These are phyloP conservation scores for Leptopilina clavipes DNA, from an alignment of 1,140 invertebrate genomes.

Conservation along the genomic window DNA sequence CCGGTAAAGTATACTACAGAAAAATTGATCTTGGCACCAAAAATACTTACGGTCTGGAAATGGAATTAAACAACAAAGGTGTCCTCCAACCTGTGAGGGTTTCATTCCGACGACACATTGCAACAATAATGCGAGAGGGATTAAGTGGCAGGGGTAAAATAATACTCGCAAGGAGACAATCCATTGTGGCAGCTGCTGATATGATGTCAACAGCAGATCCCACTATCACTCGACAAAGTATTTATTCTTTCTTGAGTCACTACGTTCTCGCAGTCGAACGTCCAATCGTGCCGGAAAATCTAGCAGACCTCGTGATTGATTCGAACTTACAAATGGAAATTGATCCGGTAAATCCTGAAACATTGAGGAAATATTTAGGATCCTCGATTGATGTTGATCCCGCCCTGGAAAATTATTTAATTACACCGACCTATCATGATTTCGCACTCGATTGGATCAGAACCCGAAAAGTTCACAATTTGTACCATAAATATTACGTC, in stretches of 20 bases:
- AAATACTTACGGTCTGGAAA: not conserved
- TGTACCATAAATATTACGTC: not conserved
- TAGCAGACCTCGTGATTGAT: not conserved
- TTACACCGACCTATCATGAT: not conserved
- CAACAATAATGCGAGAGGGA: not conserved
- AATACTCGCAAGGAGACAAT: not conserved
- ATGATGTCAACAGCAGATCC: not conserved
- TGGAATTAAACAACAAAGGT: not conserved
- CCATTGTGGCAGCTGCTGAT: not conserved
- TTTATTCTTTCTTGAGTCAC: not conserved
- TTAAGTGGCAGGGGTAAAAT: not conserved
- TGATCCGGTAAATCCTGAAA: not conserved
- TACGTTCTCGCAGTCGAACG: not conserved
- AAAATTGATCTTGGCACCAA: not conserved
- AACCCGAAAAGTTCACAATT: not conserved
- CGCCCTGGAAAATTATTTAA: not conserved
- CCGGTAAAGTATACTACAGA: not conserved
- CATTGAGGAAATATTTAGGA: not conserved
- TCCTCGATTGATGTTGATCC: not conserved
- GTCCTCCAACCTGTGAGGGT: not conserved
- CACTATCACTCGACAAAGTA: not conserved
- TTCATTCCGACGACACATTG: not conserved
- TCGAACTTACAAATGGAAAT: not conserved
- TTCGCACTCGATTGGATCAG: not conserved
- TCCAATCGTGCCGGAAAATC: not conserved